phyloP scores from a whole-genome alignment of 2,113 vertebrate species.

The Australoheros scitulus region DNA sequence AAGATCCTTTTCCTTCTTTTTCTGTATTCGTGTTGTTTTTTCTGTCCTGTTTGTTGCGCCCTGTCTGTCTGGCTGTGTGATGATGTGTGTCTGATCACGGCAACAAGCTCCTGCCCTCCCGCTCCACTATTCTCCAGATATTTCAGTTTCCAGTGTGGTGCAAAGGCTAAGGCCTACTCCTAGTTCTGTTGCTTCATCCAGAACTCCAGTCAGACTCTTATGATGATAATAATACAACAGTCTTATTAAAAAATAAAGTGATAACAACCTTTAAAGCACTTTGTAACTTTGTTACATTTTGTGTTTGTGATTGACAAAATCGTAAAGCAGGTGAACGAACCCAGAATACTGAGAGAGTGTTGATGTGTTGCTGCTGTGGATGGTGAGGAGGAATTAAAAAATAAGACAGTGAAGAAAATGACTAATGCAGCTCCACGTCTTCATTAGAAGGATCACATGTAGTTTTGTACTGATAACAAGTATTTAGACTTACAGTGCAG shows the following conservation, averaged over 20 bases:
- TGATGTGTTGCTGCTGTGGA: too few relatives aligned
- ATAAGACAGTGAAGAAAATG: too few relatives aligned
- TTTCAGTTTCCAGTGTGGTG: not conserved
- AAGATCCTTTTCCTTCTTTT: too few relatives aligned
- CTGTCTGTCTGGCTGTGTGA: not conserved
- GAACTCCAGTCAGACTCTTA: not conserved
- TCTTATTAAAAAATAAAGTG: not conserved
- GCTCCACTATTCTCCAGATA: not conserved
- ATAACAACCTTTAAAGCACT: not conserved
- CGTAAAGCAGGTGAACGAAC: too few relatives aligned
- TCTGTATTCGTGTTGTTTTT: too few relatives aligned
- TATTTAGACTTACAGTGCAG: too few relatives aligned
- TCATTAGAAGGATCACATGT: too few relatives aligned
- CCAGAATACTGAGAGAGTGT: too few relatives aligned
- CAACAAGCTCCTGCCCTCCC: not conserved
- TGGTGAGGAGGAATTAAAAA: too few relatives aligned
- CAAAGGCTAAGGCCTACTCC: not conserved
- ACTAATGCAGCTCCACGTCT: too few relatives aligned
- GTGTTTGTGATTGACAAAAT: too few relatives aligned
- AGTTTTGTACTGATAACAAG: too few relatives aligned
- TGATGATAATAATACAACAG: not conserved
- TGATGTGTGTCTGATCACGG: not conserved
- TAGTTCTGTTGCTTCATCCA: not conserved
- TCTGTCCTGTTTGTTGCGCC: not conserved
- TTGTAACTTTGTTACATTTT: not conserved